These are phyloP conservation scores for Talpa occidentalis DNA, from an alignment of 2,113 vertebrate species.

Conservation along the genomic window DNA sequence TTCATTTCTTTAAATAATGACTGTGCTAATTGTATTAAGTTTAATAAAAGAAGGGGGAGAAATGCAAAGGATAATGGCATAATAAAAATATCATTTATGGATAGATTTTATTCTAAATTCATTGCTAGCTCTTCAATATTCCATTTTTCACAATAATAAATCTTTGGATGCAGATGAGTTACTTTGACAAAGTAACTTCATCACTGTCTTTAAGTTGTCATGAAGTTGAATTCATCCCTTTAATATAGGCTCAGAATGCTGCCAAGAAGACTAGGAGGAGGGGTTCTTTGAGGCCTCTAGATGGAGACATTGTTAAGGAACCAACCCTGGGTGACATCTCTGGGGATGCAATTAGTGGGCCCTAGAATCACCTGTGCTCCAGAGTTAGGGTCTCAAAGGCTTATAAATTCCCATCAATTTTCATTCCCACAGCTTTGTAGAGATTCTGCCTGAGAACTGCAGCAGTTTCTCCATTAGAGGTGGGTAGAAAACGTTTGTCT, in stretches of 20 bases:
- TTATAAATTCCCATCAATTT: background rate
- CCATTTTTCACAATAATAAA: background rate
- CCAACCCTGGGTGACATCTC: background rate
- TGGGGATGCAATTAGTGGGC: background rate
- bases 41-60: background rate
- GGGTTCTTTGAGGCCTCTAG: background rate
- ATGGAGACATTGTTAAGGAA: background rate
- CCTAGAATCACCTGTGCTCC: background rate
- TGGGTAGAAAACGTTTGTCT: conserved; percentile 22
- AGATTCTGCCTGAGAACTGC: background rate
- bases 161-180: background rate
- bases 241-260: background rate
- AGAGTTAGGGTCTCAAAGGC: background rate
- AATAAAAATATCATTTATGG: background rate
- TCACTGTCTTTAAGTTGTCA: background rate
- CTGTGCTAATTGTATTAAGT: background rate
- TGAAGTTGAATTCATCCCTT: background rate
- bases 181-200: background rate
- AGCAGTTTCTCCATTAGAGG: conserved; percentile 1
- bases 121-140: background rate
- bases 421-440: rapidly evolving
- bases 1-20: background rate
- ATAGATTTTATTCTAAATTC: no score
- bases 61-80: background rate
- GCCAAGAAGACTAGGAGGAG: background rate